Evolutionary conservation across 2,888 invertebrate genomes (phyloP).

Genomic region (Mongoloraphidia duomilia): DNA sequence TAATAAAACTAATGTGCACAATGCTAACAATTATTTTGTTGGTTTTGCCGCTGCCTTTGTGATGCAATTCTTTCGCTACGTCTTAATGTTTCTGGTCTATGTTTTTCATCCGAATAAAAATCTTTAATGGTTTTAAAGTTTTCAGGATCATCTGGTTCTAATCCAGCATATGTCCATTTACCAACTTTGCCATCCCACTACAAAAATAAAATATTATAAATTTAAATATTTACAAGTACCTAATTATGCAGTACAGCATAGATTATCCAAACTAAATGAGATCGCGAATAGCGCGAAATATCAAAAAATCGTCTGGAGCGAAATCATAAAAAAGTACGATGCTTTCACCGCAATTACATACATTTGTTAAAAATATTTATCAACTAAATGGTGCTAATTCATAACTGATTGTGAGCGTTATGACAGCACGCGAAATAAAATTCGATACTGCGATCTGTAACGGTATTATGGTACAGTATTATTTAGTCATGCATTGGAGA

Average conservation of each 20-base stretch:
- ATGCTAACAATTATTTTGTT: no score
- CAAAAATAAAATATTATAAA: conserved; percentile 8
- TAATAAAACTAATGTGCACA: no score
- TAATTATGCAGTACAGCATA: not conserved
- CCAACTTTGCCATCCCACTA: conserved; percentile 27
- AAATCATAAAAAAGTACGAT: no score
- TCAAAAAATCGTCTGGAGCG: no score
- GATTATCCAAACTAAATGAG: not conserved
- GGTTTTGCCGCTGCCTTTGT: not conserved
- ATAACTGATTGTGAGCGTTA: no score
- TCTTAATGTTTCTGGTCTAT: not conserved
- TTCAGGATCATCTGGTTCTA: not conserved
- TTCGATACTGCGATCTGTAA: no score
- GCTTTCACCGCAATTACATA: not conserved
- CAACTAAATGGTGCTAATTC: no score
- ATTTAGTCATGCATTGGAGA: no score
- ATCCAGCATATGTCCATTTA: conserved; percentile 18
- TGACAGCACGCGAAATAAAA: no score
- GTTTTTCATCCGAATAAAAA: not conserved
- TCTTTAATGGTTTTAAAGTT: not conserved
- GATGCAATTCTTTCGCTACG: not conserved
- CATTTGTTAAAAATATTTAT: no score
- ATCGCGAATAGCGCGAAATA: no score
- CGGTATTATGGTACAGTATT: no score
- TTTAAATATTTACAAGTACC: not conserved